Percentiles rank a stretch among this genome's conserved stretches.
Evolutionary conservation across 2,888 invertebrate genomes (phyloP).

Genomic region (Stegana nigrithorax): DNA sequence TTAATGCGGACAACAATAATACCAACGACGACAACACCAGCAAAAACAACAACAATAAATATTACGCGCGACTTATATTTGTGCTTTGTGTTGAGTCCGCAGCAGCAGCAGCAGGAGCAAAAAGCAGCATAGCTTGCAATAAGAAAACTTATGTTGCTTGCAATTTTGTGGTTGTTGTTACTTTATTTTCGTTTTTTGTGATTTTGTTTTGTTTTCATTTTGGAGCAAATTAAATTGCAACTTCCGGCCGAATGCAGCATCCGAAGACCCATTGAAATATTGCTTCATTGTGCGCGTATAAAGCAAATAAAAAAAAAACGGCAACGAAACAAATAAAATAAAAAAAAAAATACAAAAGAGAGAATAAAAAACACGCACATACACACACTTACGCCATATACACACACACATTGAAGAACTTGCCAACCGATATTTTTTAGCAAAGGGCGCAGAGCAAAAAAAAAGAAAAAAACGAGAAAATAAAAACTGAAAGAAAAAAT

Average conservation of each 20-base stretch:
- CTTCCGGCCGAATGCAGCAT: conserved; percentile 37
- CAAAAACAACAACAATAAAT: conserved; percentile 6
- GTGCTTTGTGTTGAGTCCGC: background rate
- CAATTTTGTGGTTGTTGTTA: conserved; percentile 20
- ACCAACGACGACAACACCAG: conserved; percentile 32
- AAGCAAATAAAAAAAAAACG: conserved; percentile 5
- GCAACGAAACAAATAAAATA: background rate
- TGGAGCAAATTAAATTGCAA: conserved; percentile 55
- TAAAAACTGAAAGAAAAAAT: conserved; percentile 22
- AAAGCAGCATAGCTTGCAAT: conserved; percentile 14
- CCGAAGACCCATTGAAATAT: conserved; percentile 41
- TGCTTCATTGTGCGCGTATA: conserved; percentile 24
- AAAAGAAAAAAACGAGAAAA: conserved; percentile 16
- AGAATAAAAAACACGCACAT: background rate
- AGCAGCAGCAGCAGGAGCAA: conserved; percentile 21
- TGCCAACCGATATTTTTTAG: no score
- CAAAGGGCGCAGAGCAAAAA: no score
- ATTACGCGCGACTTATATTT: no score
- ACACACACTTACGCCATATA: no score
- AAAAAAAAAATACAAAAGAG: background rate
- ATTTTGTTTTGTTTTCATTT: conserved; percentile 19
- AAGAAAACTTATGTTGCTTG: conserved; percentile 25
- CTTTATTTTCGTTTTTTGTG: conserved; percentile 7
- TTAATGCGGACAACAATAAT: conserved; percentile 38
- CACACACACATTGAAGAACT: no score